Conservation (phyloP, 64 coral and sea anemone species). For the Cladopsammia gracilis region DNA sequence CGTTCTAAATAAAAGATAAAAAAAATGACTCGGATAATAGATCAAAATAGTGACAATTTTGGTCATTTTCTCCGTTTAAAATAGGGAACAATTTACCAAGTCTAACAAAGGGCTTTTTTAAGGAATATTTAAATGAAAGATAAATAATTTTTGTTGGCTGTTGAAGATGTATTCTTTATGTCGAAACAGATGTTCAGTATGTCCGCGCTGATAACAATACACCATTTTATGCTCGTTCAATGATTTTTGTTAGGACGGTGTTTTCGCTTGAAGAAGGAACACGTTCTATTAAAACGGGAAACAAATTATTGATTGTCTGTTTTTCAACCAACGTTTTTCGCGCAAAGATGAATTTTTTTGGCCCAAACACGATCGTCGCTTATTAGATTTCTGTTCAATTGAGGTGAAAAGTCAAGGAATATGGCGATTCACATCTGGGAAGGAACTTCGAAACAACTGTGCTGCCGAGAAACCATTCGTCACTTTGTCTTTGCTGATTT, state of each 20-base stretch:
- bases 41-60: slow-evolving; percentile 5
- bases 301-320: not conserved
- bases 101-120: slow-evolving; percentile 1
- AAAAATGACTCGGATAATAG: not conserved
- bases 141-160: slow-evolving; percentile 48
- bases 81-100: not conserved
- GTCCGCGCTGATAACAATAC: slow-evolving; percentile 11
- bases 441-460: slow-evolving; percentile 23
- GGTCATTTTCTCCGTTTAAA: not conserved
- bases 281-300: too few species aligned
- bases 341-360: not conserved
- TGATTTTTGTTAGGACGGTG: not conserved
- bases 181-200: slow-evolving; percentile 49
- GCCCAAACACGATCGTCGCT: not conserved
- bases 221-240: not conserved
- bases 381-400: not conserved
- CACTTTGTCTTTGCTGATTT: not conserved
- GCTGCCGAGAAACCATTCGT: slow-evolving; percentile 37
- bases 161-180: slow-evolving; percentile 25
- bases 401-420: slow-evolving; percentile 21
- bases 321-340: not conserved
- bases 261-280: not conserved
- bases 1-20: not conserved
- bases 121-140: slow-evolving; percentile 40
- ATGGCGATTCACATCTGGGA: slow-evolving; percentile 5